Percentiles rank a stretch among this genome's conserved stretches.
phyloP scores from a whole-genome alignment of 2,888 invertebrate species.

The Drosophila flavopinicola region DNA sequence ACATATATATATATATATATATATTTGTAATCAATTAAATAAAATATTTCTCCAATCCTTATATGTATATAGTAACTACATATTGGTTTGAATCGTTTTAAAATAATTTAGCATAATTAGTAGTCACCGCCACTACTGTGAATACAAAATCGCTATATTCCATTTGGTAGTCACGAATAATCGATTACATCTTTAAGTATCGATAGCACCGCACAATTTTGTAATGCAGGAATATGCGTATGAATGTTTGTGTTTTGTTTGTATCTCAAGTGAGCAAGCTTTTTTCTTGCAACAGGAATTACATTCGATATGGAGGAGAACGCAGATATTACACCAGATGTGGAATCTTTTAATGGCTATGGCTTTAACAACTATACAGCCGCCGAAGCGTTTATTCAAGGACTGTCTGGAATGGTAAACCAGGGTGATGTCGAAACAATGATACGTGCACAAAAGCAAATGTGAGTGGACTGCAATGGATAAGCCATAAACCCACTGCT shows the following conservation, averaged over 20 bases:
- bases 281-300: constrained; percentile 6
- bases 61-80: too few relatives aligned
- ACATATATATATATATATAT: too few relatives aligned
- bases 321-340: constrained; percentile 81
- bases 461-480: constrained; percentile 86
- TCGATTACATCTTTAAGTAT: background rate
- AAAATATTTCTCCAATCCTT: too few relatives aligned
- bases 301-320: constrained; percentile 34
- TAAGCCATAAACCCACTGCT: background rate
- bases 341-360: constrained; percentile 89
- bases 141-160: too few relatives aligned
- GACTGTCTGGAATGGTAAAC: constrained; percentile 95
- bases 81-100: too few relatives aligned
- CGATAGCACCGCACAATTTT: background rate
- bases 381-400: constrained; percentile 96
- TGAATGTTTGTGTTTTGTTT: constrained; percentile 21
- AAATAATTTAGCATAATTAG: too few relatives aligned
- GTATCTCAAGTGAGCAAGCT: background rate
- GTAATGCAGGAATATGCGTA: background rate
- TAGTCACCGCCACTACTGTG: too few relatives aligned
- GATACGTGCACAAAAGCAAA: constrained; percentile 95
- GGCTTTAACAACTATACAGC: constrained; percentile 96
- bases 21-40: too few relatives aligned
- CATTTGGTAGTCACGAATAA: background rate
- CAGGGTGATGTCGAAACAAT: constrained; percentile 95